phyloP scores from a whole-genome alignment of 2,113 vertebrate genomes.

The Rhea pennata region DNA sequence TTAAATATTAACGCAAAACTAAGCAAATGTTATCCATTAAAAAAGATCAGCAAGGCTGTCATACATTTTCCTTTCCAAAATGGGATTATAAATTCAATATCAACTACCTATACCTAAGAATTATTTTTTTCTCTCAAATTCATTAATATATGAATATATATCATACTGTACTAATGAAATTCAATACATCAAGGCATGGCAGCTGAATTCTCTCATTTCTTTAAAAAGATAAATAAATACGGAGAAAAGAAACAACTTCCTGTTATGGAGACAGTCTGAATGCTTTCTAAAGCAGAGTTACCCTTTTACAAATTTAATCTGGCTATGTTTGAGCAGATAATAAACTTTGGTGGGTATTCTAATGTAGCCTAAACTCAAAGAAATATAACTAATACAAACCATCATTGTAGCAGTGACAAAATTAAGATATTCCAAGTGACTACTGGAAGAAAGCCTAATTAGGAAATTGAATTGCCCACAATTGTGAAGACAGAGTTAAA shows the following conservation, averaged over 20 bases:
- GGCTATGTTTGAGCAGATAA: slow-evolving; percentile 10
- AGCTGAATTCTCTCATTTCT: neutral
- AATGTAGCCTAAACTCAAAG: neutral
- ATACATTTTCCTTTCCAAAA: neutral
- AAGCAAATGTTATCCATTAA: neutral
- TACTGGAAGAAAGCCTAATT: neutral
- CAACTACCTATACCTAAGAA: neutral
- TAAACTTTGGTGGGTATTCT: neutral
- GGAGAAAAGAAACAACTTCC: neutral
- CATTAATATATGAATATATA: neutral
- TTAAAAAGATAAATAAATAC: neutral
- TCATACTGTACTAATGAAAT: neutral
- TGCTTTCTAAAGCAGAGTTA: slow-evolving; percentile 40
- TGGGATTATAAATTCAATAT: neutral
- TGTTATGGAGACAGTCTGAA: neutral
- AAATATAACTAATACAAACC: neutral
- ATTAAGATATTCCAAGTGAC: neutral
- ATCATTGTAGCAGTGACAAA: neutral
- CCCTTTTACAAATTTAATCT: slow-evolving; percentile 38
- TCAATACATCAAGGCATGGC: neutral
- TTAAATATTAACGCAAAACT: neutral
- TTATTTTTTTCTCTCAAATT: neutral
- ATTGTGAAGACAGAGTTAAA: neutral
- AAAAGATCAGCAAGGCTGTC: neutral
- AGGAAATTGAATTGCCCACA: neutral